Base-by-base conservation (phyloP, 2,888 invertebrate genomes). In the Drosophila tripunctata region DNA sequence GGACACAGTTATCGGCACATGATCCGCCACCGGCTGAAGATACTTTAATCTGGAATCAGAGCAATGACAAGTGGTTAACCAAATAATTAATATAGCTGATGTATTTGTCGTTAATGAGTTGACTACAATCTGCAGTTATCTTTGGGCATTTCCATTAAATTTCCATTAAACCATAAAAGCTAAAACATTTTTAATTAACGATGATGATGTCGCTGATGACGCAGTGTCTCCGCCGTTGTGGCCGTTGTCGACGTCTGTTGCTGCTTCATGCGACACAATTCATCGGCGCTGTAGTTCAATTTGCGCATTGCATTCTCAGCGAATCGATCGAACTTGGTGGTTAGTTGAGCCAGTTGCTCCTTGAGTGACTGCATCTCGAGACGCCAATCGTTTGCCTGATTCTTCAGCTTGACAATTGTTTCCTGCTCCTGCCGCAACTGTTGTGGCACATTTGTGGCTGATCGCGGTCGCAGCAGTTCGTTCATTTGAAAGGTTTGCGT, bases 61-160 rank as follows among this genome's bases (percentile, higher is more conserved):
- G 66, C 69, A 90, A 90, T 33, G 90, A 90, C 71, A 90, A 90
- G 51, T 90, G 89, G 89, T 61, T 90, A n/a, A 90, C 90, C 63
- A 78, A 73, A 50, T 24, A 60, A n/a, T 27, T n/a, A 58, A 44
- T 17, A 15, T 15, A n/a, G 10, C 24, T 31, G 24, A 24, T 43
- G 8, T 4, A n/a, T 15, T 36, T n/a, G n/a, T n/a, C n/a, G n/a
- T n/a, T n/a, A n/a, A n/a, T n/a, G n/a, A n/a, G n/a, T n/a, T n/a
- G n/a, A n/a, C n/a, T n/a, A n/a, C n/a, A n/a, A n/a, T n/a, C n/a
- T n/a, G n/a, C n/a, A n/a, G n/a, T n/a, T n/a, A n/a, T n/a, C n/a
- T n/a, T n/a, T n/a, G n/a, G n/a, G n/a, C n/a, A n/a, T n/a, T n/a
- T n/a, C n/a, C n/a, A n/a, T n/a, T n/a, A n/a, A n/a, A n/a, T n/a